Conservation (phyloP, 64 coral and sea anemone species). For the Exaiptasia diaphana region DNA sequence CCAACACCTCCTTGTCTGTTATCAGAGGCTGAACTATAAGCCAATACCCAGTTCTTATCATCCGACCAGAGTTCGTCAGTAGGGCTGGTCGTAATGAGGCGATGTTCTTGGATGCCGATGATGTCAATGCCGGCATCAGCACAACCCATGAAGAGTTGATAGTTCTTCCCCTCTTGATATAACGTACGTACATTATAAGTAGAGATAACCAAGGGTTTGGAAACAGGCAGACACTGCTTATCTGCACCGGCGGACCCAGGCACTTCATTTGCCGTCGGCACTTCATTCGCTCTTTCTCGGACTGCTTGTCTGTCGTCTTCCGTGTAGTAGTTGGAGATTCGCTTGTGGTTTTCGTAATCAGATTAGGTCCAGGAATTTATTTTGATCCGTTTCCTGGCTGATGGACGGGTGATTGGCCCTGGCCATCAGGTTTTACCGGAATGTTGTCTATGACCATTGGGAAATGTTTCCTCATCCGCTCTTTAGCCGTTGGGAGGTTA, state of each 20-base stretch:
- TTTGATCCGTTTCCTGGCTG: no score
- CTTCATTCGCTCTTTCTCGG: no score
- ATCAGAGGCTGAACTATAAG: background rate
- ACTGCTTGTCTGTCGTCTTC: no score
- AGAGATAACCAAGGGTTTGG: background rate
- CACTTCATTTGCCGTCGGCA: no score
- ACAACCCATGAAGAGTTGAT: background rate
- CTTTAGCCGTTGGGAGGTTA: no score
- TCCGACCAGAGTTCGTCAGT: background rate
- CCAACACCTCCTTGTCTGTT: conserved; percentile 22
- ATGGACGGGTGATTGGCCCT: no score
- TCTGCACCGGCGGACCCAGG: background rate
- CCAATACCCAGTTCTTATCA: background rate
- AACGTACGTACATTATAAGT: background rate
- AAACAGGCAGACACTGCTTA: background rate
- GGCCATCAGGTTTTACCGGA: no score
- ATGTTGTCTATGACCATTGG: no score
- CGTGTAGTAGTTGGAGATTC: no score
- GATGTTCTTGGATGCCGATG: background rate
- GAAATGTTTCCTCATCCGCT: no score
- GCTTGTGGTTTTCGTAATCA: no score
- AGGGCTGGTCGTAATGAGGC: background rate
- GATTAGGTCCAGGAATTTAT: no score
- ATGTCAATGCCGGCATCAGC: background rate
- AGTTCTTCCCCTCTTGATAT: background rate